These are phyloP conservation scores for Garra rufa DNA, from an alignment of 2,113 vertebrate genomes.

Conservation along the genomic window DNA sequence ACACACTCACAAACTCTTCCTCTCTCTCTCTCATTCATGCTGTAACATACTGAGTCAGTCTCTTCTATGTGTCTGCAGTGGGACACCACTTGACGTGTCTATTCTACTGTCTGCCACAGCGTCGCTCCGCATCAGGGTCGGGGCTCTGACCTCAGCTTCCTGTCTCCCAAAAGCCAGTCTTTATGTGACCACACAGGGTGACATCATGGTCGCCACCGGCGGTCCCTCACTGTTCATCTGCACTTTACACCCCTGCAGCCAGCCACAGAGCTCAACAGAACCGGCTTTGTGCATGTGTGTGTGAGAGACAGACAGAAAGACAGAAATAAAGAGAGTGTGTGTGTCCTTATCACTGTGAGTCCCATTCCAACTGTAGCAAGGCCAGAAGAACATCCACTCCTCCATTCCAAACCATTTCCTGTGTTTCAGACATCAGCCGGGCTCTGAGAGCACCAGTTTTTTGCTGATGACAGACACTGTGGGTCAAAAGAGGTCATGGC, in stretches of 20 bases:
- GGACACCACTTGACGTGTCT: conserved; percentile 34
- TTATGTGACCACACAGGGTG: conserved; percentile 46
- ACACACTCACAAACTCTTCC: neutral
- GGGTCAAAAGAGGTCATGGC: conserved; percentile 2
- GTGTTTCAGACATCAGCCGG: conserved; percentile 53
- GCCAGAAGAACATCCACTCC: conserved; percentile 52
- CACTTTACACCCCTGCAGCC: conserved; percentile 24
- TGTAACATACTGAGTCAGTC: conserved; percentile 17
- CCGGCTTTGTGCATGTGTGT: conserved; percentile 57
- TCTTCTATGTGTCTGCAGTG: neutral
- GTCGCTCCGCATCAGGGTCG: conserved; percentile 23
- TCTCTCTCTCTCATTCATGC: neutral
- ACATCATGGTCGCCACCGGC: conserved; percentile 48
- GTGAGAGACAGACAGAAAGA: conserved; percentile 22
- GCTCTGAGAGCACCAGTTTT: neutral
- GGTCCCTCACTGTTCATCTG: conserved; percentile 28
- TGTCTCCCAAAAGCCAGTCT: conserved; percentile 43
- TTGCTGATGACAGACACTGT: neutral
- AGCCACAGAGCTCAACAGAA: conserved; percentile 30
- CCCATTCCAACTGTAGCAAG: conserved; percentile 55
- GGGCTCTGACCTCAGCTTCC: conserved; percentile 46
- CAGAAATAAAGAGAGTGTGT: conserved; percentile 13
- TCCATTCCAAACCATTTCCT: conserved; percentile 61
- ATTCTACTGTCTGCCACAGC: conserved; percentile 20
- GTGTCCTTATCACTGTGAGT: conserved; percentile 56